Conservation (phyloP, 2,113 vertebrate species). For the Sitta europaea region DNA sequence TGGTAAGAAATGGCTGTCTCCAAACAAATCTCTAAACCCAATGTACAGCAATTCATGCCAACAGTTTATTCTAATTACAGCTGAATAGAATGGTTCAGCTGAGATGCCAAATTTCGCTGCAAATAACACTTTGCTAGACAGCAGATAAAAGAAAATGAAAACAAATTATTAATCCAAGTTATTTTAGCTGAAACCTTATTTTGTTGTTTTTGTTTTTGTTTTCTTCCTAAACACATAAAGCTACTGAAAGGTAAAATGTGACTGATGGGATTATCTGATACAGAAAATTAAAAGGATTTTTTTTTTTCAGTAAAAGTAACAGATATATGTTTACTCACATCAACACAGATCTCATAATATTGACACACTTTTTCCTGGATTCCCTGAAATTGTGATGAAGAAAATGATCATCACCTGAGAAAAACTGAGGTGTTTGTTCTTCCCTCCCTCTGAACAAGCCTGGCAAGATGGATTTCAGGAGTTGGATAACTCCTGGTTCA, state of each 20-base stretch:
- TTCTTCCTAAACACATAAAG: background rate
- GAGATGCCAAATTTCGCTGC: conserved; percentile 6
- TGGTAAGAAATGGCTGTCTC: conserved; percentile 21
- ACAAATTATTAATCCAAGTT: background rate
- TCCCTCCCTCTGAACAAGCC: background rate
- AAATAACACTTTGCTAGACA: background rate
- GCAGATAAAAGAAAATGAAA: conserved; percentile 6
- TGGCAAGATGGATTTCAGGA: background rate
- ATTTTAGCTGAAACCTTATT: background rate
- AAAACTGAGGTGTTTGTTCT: background rate
- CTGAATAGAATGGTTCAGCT: conserved; percentile 15
- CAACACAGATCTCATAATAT: background rate
- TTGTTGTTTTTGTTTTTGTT: too few species aligned
- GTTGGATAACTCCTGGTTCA: background rate
- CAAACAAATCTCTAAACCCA: conserved; percentile 16
- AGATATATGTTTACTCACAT: background rate
- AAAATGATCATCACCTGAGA: background rate
- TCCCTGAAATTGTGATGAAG: background rate
- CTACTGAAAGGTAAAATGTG: background rate
- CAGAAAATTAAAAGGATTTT: background rate
- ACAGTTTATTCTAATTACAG: conserved; percentile 41
- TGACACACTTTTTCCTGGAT: background rate
- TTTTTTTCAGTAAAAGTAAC: background rate
- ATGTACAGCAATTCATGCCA: background rate
- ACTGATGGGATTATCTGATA: background rate